Conservation (phyloP, 2,113 vertebrate species). For the Seriola aureovittata region DNA sequence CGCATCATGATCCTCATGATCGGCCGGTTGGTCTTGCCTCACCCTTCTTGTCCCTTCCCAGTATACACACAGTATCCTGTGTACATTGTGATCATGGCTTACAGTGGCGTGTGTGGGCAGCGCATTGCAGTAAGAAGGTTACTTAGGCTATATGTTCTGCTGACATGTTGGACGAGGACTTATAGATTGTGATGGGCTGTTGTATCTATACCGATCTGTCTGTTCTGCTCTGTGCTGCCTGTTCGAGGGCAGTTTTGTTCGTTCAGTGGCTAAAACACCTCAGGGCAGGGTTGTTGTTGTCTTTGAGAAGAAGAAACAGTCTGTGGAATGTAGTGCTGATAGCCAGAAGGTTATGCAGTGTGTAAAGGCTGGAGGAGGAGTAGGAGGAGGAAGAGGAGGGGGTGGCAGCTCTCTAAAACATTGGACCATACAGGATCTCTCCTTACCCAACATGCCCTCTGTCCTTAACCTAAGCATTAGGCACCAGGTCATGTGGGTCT, state of each 20-base stretch:
- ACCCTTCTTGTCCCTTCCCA: constrained; percentile 45
- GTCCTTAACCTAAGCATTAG: constrained; percentile 64
- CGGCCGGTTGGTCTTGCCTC: constrained; percentile 61
- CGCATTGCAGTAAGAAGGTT: constrained; percentile 72
- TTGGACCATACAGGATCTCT: constrained; percentile 61
- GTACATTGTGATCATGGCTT: constrained; percentile 63
- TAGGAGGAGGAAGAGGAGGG: constrained; percentile 29
- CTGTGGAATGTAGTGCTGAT: constrained; percentile 80
- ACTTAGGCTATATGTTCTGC: constrained; percentile 79
- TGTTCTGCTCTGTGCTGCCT: constrained; percentile 37
- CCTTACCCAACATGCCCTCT: constrained; percentile 70
- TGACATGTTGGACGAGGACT: constrained; percentile 78
- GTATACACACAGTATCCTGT: constrained; percentile 53
- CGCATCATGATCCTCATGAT: constrained; percentile 73
- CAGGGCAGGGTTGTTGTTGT: constrained; percentile 77
- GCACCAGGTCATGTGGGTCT: constrained; percentile 67
- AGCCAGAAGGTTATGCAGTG: constrained; percentile 79
- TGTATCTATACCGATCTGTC: constrained; percentile 33
- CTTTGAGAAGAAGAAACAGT: constrained; percentile 75
- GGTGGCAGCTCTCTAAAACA: constrained; percentile 52
- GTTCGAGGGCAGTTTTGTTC: constrained; percentile 61
- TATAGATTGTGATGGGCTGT: constrained; percentile 70
- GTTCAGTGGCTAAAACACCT: constrained; percentile 68
- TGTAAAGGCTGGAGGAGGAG: constrained; percentile 63
- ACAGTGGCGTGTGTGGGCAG: constrained; percentile 62